These are phyloP conservation scores for Palythoa caribaeorum DNA, from an alignment of 92 coral and sea anemone species.

Conservation along the genomic window DNA sequence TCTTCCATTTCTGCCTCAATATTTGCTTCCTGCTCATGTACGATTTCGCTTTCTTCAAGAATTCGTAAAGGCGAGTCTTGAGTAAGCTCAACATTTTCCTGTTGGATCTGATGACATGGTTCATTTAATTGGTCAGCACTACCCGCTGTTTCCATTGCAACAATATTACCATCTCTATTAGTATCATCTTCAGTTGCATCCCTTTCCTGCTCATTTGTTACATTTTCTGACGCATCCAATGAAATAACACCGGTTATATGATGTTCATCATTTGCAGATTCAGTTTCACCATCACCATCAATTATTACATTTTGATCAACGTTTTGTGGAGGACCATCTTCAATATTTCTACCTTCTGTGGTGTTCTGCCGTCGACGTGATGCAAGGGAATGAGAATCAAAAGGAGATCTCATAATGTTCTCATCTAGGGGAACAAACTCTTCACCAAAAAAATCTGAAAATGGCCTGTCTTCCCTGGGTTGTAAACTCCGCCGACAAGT, in stretches of 20 bases:
- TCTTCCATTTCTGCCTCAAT: slow-evolving; percentile 44
- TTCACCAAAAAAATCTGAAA: slow-evolving; percentile 78
- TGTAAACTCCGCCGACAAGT: slow-evolving; percentile 62
- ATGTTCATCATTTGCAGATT: slow-evolving; percentile 4
- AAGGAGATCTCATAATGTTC: slow-evolving; percentile 39
- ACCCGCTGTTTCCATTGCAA: slow-evolving; percentile 36
- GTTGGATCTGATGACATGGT: neutral
- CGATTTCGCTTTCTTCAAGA: slow-evolving; percentile 83
- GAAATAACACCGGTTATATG: neutral
- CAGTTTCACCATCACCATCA: neutral
- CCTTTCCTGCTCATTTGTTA: neutral
- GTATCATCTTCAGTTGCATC: neutral
- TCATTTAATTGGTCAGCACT: slow-evolving; percentile 28
- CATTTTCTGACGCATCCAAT: neutral
- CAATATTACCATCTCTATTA: slow-evolving; percentile 19
- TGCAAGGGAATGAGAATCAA: slow-evolving; percentile 23
- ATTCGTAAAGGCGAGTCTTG: slow-evolving; percentile 89
- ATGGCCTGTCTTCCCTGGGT: slow-evolving; percentile 75
- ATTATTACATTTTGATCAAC: slow-evolving; percentile 8
- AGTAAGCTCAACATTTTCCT: slow-evolving; percentile 75
- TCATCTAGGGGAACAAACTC: slow-evolving; percentile 80
- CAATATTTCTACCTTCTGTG: neutral
- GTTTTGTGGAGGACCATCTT: neutral
- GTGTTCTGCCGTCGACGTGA: neutral
- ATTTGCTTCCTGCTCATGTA: slow-evolving; percentile 65